Evolutionary conservation across 1,140 invertebrate species (phyloP), one percentile per base, ranked within the genome.

Genomic region (Cotesia chilonis): DNA sequence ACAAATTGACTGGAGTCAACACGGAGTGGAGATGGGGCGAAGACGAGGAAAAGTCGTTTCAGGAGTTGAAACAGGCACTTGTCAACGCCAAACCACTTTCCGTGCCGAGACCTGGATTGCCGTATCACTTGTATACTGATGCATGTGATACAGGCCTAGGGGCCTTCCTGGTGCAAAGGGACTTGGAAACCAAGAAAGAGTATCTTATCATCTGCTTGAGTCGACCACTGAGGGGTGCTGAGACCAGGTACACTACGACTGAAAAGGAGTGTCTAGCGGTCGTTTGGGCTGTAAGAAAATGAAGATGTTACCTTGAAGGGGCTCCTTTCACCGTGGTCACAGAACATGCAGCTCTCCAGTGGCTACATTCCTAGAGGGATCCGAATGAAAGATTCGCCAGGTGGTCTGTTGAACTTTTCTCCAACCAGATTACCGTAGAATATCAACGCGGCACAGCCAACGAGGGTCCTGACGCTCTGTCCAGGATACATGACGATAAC

Each of bases 1-100:
- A 74, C 66, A 70, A 61, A 68, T 17, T 63, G n/a, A 71, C 73
- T 20, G 71, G 73, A 20, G 60, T 52, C 1, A 74, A 66, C 36
- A 47, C 64, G 6, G 38, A 63, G 7, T 74, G 73, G 73, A 55
- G 14, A 52, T 74, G 69, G 73, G 68, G 64, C 2, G 65, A 71
- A 4, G 65, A 65, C 10, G 52, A 66, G 2, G 38, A 75, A 37
- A 57, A 68, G 7, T 5, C 66, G 4, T 75, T 72, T 38, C 14
- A 55, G 1, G 41, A 67, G 28, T 69, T 74, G 1, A 75, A 75
- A 54, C 14, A 51, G 3, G 60, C 35, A 57, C 38, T 75, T 1
- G 20, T 14, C 7, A 36, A 75, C 17, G 67, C 67, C 10, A 60
- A n/a, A 7, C 17, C 52, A 35, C 17, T 68, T 1, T 54, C 60